Evolutionary conservation across 2,113 vertebrate genomes (phyloP), one percentile per base, ranked within the genome.

Genomic region (Ploceus nigricollis): DNA sequence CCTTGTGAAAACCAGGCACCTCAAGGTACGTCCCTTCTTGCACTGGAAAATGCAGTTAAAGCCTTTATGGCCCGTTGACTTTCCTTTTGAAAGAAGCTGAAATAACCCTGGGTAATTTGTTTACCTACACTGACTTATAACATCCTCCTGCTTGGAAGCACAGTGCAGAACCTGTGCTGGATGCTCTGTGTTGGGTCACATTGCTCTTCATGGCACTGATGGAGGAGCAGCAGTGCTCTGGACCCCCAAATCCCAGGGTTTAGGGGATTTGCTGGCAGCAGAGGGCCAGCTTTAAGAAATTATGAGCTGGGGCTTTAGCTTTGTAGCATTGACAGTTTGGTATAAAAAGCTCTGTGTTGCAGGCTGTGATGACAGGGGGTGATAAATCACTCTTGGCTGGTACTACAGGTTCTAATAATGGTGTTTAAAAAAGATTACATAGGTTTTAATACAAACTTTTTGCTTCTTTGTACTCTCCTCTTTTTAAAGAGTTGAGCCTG

Each of bases 331-430:
- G 87, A 84, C 77, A 82, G 72, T 95, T 93, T 56, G 71, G 72
- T 93, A 83, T 90, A 83, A 94, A 97, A 97, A 86, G 86, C 76
- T 80, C 93, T 70, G 65, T 94, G 51, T 84, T 93, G 79, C 88
- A 70, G 82, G 60, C 76, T 92, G 77, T 1, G 79, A 92, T 95
- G 92, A 96, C 93, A 94, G 60, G 51, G 76, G 54, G 44, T 94
- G 94, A 93, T 96, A 95, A 96, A 96, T 96, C 76, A 71, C 65
- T 82, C 82, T 91, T 94, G 92, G 93, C 92, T 90, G 86, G 82
- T 94, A 79, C 69, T 92, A 66, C 64, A 90, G 90, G 80, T 96
- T 95, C 80, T 58, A 95, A 92, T 95, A 96, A 93, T 87, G 93
- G 68, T 96, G 53, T 94, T 95, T 95, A 87, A 39, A 93, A 89